Evolutionary conservation across 2,797 vertebrate genomes (phyloP), one percentile per base, ranked within the genome.

Genomic region (Ataeniobius toweri): DNA sequence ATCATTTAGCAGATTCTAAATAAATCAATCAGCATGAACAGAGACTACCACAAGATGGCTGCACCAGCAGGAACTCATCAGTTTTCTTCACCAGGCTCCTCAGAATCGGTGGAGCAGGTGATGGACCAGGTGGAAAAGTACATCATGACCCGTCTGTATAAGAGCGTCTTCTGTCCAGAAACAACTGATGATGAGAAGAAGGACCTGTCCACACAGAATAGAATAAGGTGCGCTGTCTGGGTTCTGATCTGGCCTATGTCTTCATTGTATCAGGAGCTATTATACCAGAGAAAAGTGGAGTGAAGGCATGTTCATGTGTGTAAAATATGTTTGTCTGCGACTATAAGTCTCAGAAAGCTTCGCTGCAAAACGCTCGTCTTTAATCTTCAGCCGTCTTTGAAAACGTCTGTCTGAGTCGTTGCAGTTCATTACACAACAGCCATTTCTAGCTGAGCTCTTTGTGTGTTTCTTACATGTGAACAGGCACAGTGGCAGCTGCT

Each of bases 51-150:
- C 69, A 22, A 74, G 75, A 12, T 76, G 77, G 83, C 80, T 80
- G 75, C 80, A 76, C 51, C 22, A 16, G 9, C 39, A 61, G 36
- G 48, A 6, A 31, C 26, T 63, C 31, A 56, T 2, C 1, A 6
- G 44, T 16, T 70, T 69, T 82, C n/a, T 51, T 74, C 67, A 0
- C 36, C 93, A 99, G 98, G 97, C 80, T 93, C 97, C 50, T 96
- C 97, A 31, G 98, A 99, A 80, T 96, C 96, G 58, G 97, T 98
- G 78, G 98, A 99, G 90, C 96, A 96, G 84, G 96, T 97, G 74
- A 99, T 98, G 98, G 98, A 99, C 90, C 97, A 99, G 83, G 97
- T 99, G 77, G 98, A 99, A 81, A 99, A 98, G 89, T 98, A 97
- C 91, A 96, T 99, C 65, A 99, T 99, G 98, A 98, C 97, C 28